A percentile compares a stretch with the other conserved stretches of the same genome.
phyloP scores from a whole-genome alignment of 2,113 vertebrate genomes.

The Macaca fascicularis region DNA sequence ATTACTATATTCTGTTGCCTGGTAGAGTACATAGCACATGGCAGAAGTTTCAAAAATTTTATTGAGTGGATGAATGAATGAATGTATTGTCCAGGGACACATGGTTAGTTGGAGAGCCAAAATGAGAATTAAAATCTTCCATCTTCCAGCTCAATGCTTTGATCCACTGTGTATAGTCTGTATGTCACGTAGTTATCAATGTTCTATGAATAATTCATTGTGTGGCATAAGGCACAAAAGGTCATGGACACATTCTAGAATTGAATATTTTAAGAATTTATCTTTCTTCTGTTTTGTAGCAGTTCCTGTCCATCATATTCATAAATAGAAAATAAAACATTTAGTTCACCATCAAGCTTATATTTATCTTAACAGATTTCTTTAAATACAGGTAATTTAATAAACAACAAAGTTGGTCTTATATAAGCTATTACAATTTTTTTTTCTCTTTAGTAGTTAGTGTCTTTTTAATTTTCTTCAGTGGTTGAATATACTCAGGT shows the following conservation, averaged over 20 bases:
- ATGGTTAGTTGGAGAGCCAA: not conserved
- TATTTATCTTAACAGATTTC: constrained; percentile 50
- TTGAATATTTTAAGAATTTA: constrained; percentile 52
- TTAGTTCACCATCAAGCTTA: constrained; percentile 47
- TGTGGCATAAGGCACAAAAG: not conserved
- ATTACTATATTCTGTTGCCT: not conserved
- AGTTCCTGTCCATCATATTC: constrained; percentile 1
- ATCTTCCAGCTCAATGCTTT: not conserved
- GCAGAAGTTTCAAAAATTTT: not conserved
- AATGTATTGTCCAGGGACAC: not conserved
- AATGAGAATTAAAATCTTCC: not conserved
- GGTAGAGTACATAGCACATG: not conserved
- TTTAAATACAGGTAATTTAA: not conserved
- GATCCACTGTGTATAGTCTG: not conserved
- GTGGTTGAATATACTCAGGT: constrained; percentile 72
- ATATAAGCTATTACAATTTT: constrained; percentile 66
- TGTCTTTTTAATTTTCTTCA: constrained; percentile 76
- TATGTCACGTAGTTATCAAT: not conserved
- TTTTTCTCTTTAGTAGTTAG: constrained; percentile 68
- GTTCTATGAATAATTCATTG: constrained; percentile 16
- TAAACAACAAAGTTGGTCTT: constrained; percentile 10
- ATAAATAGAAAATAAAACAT: constrained; percentile 58
- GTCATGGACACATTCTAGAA: not conserved
- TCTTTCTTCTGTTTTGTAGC: constrained; percentile 40
- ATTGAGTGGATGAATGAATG: not conserved